Evolutionary conservation across 1,140 invertebrate species (phyloP), one percentile per base, ranked within the genome.

Genomic region (Drosophila repletoides): DNA sequence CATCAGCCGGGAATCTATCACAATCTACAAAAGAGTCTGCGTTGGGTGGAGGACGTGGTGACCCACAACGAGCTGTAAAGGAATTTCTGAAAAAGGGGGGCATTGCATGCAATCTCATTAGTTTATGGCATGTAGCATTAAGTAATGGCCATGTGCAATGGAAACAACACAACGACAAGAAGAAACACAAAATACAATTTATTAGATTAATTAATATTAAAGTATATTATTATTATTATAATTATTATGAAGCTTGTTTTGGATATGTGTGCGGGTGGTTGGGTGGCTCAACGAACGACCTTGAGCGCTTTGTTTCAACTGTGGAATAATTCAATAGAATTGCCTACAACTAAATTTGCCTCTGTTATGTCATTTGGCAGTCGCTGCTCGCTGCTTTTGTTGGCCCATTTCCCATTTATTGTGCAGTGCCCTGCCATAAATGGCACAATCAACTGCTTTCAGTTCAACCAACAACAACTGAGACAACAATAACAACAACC

Each of bases 1-100:
- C 94, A 95, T 71, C 95, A 97, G 88, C 95, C 95, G 0, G 95
- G 95, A n/a, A 96, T 96, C 71, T 96, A 96, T 90, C 95, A 96
- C 89, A 94, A 95, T 86, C 92, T 96, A 1, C 92, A 94, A 60
- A 93, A 93, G 61, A 95, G 95, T 17, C 91, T 93, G 5, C 91
- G 92, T 51, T 96, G 95, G 95, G 95, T 96, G 31, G 91, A 91
- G 72, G 92, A 91, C 12, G 83, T 93, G 36, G 67, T 90, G 48
- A 48, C 64, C 9, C 83, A 65, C 58, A 86, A 89, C 48, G 67
- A 77, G 31, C 61, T 59, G 29, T 84, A 84, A 61, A 10, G 26
- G 14, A 29, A 7, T 31, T 5, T 10, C 14, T 7, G 15, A 12
- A 14, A n/a, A n/a, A n/a, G n/a, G n/a, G n/a, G 14, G 34, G 51